Evolutionary conservation across 2,888 invertebrate species (phyloP), one percentile per base, ranked within the genome.

Genomic region (Drosophila prostipennis): DNA sequence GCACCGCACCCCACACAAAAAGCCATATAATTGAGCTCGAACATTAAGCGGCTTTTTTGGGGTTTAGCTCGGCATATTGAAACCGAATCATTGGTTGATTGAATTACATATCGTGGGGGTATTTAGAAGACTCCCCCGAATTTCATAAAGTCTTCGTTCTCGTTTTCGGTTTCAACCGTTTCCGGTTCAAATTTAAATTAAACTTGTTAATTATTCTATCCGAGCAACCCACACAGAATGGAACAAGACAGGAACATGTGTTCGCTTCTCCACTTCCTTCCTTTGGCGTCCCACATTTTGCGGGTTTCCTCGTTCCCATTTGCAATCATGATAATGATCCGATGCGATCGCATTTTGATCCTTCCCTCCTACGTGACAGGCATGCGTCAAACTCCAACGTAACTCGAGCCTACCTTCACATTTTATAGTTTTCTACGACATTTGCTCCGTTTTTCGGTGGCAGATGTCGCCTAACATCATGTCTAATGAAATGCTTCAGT

Each of bases 151-250:
- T 59, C 43, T 60, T 55, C 29, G 29, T 29, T 4, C 6, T 6
- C 54, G 45, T 60, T 60, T 63, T 57, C 43, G 63, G 56, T 72
- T 72, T 52, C 56, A 36, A 14, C 32, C 51, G 71, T 72, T 85
- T 83, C 86, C 83, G 80, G 83, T 78, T 70, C 11, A 82, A 80
- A 83, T 83, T 85, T 80, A 85, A 85, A 83, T 85, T 85, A 77
- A 83, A 79, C 83, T 83, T 77, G 83, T 85, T 83, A 83, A 83
- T 83, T 83, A 83, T 77, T 61, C 77, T 69, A 76, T 32, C 56
- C 69, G 61, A 70, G 29, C 56, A 42, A 64, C 74, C 63, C 58
- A 69, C 56, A 56, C 52, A 61, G 36, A 29, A 26, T 3, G 29
- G 8, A 40, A 19, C 42, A 51, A 60, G 63, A 52, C 53, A 69